A percentile compares a stretch with the other conserved stretches of the same genome.
phyloP scores from a whole-genome alignment of 1,140 invertebrate genomes.

The Zaprionus nigranus region DNA sequence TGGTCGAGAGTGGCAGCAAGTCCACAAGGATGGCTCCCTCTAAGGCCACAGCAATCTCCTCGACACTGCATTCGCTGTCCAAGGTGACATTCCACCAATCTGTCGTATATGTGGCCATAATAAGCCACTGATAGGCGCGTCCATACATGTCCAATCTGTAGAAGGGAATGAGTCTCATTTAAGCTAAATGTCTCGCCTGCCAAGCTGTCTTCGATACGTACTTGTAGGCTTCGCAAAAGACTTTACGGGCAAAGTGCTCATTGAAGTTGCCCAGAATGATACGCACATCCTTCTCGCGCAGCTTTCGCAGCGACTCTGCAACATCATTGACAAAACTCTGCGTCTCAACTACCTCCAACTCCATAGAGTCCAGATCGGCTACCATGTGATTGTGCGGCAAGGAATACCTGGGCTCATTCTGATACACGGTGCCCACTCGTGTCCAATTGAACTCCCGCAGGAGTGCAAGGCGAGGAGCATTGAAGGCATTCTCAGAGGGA shows the following conservation, averaged over 20 bases:
- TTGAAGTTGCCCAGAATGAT: slow-evolving; percentile 99
- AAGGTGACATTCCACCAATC: slow-evolving; percentile 90
- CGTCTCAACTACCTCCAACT: slow-evolving; percentile 94
- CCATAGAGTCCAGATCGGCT: slow-evolving; percentile 92
- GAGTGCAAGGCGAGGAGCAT: slow-evolving; percentile 94
- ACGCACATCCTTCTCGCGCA: slow-evolving; percentile 96
- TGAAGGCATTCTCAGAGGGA: slow-evolving; percentile 98
- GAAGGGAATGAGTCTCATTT: background rate
- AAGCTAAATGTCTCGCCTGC: too few relatives aligned
- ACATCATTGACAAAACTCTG: slow-evolving; percentile 98
- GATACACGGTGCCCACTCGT: slow-evolving; percentile 97
- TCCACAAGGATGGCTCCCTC: slow-evolving; percentile 95
- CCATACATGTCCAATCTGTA: slow-evolving; percentile 93
- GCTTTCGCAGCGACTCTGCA: slow-evolving; percentile 91
- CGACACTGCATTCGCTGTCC: slow-evolving; percentile 88
- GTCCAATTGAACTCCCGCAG: slow-evolving; percentile 98
- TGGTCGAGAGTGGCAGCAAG: slow-evolving; percentile 86
- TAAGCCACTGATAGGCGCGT: slow-evolving; percentile 97
- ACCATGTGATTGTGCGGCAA: slow-evolving; percentile 96
- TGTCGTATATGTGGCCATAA: slow-evolving; percentile 94
- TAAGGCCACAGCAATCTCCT: slow-evolving; percentile 92
- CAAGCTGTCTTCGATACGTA: slow-evolving; percentile 62
- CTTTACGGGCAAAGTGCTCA: slow-evolving; percentile 95
- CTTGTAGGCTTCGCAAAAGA: slow-evolving; percentile 97
- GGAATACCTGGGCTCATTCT: slow-evolving; percentile 97